Conservation (phyloP, 2,888 invertebrate genomes). For the Drosophila neotestacea region DNA sequence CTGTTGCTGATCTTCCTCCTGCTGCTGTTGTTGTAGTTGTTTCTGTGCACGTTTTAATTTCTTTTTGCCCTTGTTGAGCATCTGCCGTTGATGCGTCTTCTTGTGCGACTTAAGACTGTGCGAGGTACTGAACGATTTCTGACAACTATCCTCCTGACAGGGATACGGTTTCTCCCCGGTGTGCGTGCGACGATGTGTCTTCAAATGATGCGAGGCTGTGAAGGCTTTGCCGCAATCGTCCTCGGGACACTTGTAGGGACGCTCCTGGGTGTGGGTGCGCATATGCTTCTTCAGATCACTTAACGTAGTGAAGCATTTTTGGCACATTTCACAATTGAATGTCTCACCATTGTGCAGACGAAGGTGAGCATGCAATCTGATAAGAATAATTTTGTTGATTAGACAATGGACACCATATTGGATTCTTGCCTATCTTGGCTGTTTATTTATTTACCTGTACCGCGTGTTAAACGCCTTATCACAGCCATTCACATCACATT, state of each 20-base stretch:
- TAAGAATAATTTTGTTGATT: constrained; percentile 31
- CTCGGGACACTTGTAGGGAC: constrained; percentile 93
- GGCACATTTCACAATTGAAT: constrained; percentile 95
- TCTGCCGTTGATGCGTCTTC: constrained; percentile 89
- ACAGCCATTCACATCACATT: constrained; percentile 93
- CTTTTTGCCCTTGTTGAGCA: constrained; percentile 67
- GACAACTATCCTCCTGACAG: constrained; percentile 89
- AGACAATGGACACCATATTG: constrained; percentile 20
- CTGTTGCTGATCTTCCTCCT: constrained; percentile 14
- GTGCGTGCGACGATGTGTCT: constrained; percentile 92
- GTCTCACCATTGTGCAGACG: constrained; percentile 97
- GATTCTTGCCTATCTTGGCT: constrained; percentile 5
- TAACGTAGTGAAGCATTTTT: constrained; percentile 96
- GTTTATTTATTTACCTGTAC: constrained; percentile 88
- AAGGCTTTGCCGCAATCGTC: constrained; percentile 96
- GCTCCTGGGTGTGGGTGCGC: constrained; percentile 95
- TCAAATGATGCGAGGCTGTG: constrained; percentile 96
- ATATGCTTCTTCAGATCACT: constrained; percentile 98
- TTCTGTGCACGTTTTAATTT: constrained; percentile 67
- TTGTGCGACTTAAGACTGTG: constrained; percentile 93
- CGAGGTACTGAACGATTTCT: constrained; percentile 92
- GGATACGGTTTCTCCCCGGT: constrained; percentile 93
- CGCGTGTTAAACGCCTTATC: constrained; percentile 97
- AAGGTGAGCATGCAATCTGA: constrained; percentile 93
- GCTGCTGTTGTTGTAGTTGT: constrained; percentile 22